These are phyloP conservation scores for Chloropsis hardwickii DNA, from an alignment of 2,113 vertebrate species.

Conservation along the genomic window DNA sequence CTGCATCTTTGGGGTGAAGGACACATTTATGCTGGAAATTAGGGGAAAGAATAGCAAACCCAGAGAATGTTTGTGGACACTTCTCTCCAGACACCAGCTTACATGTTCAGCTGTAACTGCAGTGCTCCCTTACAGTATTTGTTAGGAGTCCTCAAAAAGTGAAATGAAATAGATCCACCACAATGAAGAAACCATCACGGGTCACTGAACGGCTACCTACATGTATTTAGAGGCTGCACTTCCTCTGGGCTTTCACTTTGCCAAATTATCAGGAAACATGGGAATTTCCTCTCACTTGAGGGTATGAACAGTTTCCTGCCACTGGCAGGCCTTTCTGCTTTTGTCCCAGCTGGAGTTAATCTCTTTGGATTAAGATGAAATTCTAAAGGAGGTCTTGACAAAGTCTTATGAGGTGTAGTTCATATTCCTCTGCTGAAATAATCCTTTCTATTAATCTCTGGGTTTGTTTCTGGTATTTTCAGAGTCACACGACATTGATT, in stretches of 20 bases:
- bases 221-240: background rate
- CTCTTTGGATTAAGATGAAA: background rate
- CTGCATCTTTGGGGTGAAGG: background rate
- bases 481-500: fast-evolving
- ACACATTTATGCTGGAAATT: background rate
- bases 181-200: background rate
- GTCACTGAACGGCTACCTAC: background rate
- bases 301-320: background rate
- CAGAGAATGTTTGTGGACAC: background rate
- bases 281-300: background rate
- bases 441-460: background rate
- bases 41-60: background rate
- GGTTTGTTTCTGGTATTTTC: background rate
- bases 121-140: background rate
- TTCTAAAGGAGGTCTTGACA: background rate
- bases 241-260: background rate
- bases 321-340: background rate
- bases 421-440: background rate
- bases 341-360: background rate
- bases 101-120: background rate
- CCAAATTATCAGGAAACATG: background rate
- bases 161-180: background rate
- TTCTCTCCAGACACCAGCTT: background rate
- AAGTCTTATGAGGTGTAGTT: background rate
- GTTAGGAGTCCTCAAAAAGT: background rate